These are phyloP conservation scores for Gobiocypris rarus DNA, from an alignment of 2,113 vertebrate genomes.

Conservation along the genomic window DNA sequence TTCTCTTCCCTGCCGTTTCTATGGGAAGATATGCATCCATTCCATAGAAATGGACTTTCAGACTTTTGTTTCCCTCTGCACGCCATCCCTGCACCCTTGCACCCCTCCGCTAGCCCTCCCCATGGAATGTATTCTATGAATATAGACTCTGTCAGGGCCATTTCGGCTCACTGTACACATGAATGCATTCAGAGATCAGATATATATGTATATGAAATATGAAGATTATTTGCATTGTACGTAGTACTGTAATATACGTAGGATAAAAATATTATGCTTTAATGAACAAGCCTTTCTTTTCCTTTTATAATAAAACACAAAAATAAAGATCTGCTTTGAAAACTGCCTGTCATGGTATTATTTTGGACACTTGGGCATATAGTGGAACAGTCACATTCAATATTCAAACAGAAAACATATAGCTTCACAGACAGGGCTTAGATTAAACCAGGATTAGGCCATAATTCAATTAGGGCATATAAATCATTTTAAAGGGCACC, in stretches of 20 bases:
- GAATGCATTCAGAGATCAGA: slow-evolving; percentile 68
- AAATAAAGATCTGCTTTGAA: slow-evolving; percentile 49
- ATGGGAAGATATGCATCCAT: slow-evolving; percentile 26
- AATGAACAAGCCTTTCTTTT: slow-evolving; percentile 69
- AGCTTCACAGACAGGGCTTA: no score
- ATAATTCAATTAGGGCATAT: no score
- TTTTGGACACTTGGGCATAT: not conserved
- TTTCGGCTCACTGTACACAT: slow-evolving; percentile 73
- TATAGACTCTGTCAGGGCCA: slow-evolving; percentile 75
- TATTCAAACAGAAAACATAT: no score
- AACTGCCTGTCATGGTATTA: not conserved
- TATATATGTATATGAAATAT: slow-evolving; percentile 63
- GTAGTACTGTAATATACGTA: slow-evolving; percentile 66
- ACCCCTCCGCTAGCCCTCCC: slow-evolving; percentile 58
- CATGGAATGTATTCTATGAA: slow-evolving; percentile 83
- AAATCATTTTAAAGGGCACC: no score
- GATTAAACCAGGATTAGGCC: no score
- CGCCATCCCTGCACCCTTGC: slow-evolving; percentile 59
- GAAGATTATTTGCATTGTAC: slow-evolving; percentile 67
- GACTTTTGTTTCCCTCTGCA: slow-evolving; percentile 57
- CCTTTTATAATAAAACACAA: slow-evolving; percentile 72
- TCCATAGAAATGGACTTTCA: slow-evolving; percentile 44
- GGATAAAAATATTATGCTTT: slow-evolving; percentile 64
- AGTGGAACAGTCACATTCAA: not conserved
- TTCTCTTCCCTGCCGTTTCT: slow-evolving; percentile 26